Evolutionary conservation across 2,797 vertebrate species (phyloP).

Genomic region (Varecia variegata): DNA sequence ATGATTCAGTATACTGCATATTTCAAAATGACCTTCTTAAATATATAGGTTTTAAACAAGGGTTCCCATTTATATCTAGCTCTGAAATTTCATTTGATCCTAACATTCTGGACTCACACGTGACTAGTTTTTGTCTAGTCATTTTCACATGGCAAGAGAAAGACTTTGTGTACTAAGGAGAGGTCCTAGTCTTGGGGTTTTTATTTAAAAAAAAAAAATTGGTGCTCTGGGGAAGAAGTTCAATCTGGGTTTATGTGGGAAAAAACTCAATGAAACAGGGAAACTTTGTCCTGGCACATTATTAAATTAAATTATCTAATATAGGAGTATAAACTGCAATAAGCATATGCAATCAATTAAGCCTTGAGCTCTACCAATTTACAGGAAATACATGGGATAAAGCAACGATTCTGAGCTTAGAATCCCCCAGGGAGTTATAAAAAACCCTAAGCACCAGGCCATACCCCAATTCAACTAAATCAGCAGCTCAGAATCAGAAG

Average conservation of each 20-base stretch:
- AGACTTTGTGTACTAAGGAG: background rate
- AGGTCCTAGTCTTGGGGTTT: background rate
- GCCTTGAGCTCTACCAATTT: background rate
- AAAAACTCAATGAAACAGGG: background rate
- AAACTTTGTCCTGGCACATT: background rate
- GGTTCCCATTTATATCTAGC: background rate
- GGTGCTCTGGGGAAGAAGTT: background rate
- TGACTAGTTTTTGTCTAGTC: background rate
- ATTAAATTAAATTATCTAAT: background rate
- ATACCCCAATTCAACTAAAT: background rate
- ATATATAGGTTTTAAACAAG: background rate
- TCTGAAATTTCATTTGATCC: constrained; percentile 14
- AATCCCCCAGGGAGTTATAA: background rate
- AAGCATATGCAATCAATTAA: background rate
- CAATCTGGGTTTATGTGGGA: background rate
- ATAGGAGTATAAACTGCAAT: background rate
- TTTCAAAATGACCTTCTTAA: background rate
- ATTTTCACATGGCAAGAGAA: background rate
- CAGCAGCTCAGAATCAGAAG: background rate
- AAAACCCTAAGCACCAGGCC: background rate
- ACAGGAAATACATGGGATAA: background rate
- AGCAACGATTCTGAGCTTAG: background rate
- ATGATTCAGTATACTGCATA: background rate
- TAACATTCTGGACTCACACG: background rate
- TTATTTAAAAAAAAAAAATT: background rate